Percentiles rank a stretch among this genome's conserved stretches.
phyloP scores from a whole-genome alignment of 2,888 invertebrate species.

The Drosophila mettleri region DNA sequence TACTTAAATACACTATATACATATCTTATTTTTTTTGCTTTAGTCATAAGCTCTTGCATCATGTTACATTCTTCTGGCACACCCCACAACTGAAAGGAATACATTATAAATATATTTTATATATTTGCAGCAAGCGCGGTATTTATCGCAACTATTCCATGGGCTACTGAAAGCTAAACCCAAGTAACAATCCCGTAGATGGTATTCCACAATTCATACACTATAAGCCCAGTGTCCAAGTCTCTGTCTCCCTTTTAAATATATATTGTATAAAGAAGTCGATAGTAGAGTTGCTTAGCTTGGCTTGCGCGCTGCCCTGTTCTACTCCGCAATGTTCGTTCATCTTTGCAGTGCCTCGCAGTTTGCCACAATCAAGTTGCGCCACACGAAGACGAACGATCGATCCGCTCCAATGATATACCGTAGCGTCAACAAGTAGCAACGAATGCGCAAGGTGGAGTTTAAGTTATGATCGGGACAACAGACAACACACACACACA shows the following conservation, averaged over 20 bases:
- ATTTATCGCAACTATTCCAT: slow-evolving; percentile 82
- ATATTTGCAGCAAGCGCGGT: slow-evolving; percentile 82
- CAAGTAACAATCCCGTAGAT: slow-evolving; percentile 24
- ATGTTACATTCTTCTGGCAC: slow-evolving; percentile 27
- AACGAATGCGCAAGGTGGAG: slow-evolving; percentile 76
- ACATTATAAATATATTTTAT: slow-evolving; percentile 45
- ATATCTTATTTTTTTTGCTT: slow-evolving; percentile 26
- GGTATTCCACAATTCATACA: slow-evolving; percentile 7
- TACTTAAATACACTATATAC: slow-evolving; percentile 17
- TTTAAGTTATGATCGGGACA: slow-evolving; percentile 58
- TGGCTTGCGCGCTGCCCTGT: not conserved
- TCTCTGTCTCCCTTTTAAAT: not conserved
- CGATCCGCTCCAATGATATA: slow-evolving; percentile 91
- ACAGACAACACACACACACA: slow-evolving; percentile 7
- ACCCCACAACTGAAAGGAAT: slow-evolving; percentile 18
- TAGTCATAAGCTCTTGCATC: slow-evolving; percentile 33
- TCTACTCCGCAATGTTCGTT: slow-evolving; percentile 47
- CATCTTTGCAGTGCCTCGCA: slow-evolving; percentile 90
- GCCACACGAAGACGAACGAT: slow-evolving; percentile 94
- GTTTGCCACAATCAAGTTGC: slow-evolving; percentile 94
- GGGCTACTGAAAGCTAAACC: slow-evolving; percentile 71
- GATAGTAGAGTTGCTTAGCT: slow-evolving; percentile 16
- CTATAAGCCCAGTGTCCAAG: not conserved
- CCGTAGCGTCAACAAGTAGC: slow-evolving; percentile 82
- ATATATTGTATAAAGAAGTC: slow-evolving; percentile 9